Base-by-base conservation (phyloP, 2,113 vertebrate species). In the Hippolais icterina region DNA sequence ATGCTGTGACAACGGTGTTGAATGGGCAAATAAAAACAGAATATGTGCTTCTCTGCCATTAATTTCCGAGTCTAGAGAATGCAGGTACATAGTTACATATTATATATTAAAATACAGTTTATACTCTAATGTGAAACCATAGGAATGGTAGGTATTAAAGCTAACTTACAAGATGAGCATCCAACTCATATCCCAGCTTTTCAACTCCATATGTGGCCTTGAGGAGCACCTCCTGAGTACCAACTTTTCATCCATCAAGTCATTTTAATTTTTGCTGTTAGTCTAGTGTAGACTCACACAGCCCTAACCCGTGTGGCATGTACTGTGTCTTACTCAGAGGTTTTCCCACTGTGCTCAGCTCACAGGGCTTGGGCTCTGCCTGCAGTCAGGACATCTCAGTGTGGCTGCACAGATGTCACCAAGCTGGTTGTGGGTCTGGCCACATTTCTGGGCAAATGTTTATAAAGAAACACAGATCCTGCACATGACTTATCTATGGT, bases 1-100 rank as follows among this genome's bases (percentile, higher is more conserved):
- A 46, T 99, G 99, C 97, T 99, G 99, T 89, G 97, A 98, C 15
- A 98, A 99, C 15, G 99, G 99, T 39, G 96, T 98, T 50, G 98
- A 97, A 11, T 98, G 97, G 89, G 99, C 98, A 65, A 97, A 76
- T 8, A 94, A 98, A 60, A 98, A 98, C 60, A 95, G 96, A 83
- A 98, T 98, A 83, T 99, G 99, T 81, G 63, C 97, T 14, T 96
- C 98, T 7, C 94, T 99, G 60, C 98, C 98, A 0, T 97, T 98
- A 22, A 79, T 98, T 83, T 98, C 98, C 0, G 98, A 96, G 47
- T 98, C 98, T 53, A 97, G 86, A 78, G 98, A 98, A 74, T 99
- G 99, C 99, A 99, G 98, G 99, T 99, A 96, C 50, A 90, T 57
- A 25, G 9, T 83, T 29, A 19, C 12, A 20, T 24, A 23, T 52